phyloP scores from a whole-genome alignment of 1,140 invertebrate genomes.

The Drosophila mayri region DNA sequence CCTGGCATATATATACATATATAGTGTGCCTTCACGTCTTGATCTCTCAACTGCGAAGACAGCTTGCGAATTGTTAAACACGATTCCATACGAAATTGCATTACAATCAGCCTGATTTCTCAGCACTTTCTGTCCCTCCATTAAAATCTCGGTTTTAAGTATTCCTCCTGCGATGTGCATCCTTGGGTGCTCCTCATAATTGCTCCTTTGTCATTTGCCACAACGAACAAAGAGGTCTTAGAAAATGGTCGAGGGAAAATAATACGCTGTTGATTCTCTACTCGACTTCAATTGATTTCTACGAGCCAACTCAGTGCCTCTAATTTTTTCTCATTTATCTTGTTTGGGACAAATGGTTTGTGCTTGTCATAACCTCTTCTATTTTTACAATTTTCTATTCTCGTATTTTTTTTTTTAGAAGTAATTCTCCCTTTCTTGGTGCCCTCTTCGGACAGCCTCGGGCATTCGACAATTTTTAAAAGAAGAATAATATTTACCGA shows the following conservation, averaged over 20 bases:
- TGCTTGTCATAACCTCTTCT: constrained; percentile 78
- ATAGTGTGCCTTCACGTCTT: neutral
- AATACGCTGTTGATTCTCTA: constrained; percentile 80
- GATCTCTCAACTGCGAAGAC: constrained; percentile 15
- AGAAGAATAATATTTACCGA: constrained; percentile 80
- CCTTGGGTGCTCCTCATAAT: constrained; percentile 62
- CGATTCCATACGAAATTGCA: constrained; percentile 61
- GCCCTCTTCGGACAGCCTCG: constrained; percentile 27
- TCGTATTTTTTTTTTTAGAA: constrained; percentile 11
- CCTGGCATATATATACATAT: constrained; percentile 19
- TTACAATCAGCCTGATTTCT: constrained; percentile 63
- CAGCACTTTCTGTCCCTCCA: constrained; percentile 42
- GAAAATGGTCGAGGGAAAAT: constrained; percentile 47
- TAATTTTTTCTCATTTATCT: constrained; percentile 70
- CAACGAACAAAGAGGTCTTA: constrained; percentile 43
- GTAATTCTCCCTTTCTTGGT: constrained; percentile 30
- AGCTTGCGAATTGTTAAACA: constrained; percentile 63
- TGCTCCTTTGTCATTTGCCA: constrained; percentile 80
- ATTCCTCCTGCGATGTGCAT: constrained; percentile 8
- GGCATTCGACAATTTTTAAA: constrained; percentile 59
- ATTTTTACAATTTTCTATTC: constrained; percentile 46
- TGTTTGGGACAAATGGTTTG: constrained; percentile 76
- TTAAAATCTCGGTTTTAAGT: constrained; percentile 16
- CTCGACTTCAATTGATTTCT: constrained; percentile 82
- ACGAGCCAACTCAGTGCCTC: constrained; percentile 48